A percentile compares a stretch with the other conserved stretches of the same genome.
Evolutionary conservation across 2,113 vertebrate species (phyloP).

Genomic region (Phaethornis superciliosus): DNA sequence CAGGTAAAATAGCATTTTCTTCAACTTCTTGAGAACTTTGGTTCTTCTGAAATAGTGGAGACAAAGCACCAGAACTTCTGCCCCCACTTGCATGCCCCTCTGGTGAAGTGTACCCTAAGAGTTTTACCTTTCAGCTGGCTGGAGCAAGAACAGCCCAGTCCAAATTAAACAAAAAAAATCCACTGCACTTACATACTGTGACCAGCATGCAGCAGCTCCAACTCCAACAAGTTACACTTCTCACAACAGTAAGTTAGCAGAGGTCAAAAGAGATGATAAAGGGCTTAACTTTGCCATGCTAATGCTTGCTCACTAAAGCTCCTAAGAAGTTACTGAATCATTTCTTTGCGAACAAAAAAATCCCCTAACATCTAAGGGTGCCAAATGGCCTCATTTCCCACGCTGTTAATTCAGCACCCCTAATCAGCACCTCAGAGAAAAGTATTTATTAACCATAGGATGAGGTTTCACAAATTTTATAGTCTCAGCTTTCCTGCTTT

Average conservation of each 20-base stretch:
- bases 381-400: conserved; percentile 22
- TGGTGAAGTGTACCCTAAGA: background rate
- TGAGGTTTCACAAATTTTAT: background rate
- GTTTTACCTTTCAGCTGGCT: background rate
- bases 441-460: conserved; percentile 15
- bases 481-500: background rate
- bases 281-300: background rate
- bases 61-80: background rate
- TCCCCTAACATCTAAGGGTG: background rate
- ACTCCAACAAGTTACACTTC: background rate
- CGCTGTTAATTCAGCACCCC: background rate
- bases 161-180: background rate
- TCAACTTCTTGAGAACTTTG: background rate
- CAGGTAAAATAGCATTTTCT: background rate
- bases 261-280: conserved; percentile 45
- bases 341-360: background rate
- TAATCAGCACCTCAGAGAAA: conserved; percentile 23
- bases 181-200: accelerated
- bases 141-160: background rate
- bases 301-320: background rate
- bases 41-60: background rate
- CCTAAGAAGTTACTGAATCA: conserved; percentile 23
- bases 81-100: background rate
- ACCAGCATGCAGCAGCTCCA: background rate
- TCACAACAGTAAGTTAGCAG: background rate